phyloP scores from a whole-genome alignment of 2,888 invertebrate genomes.

The Candidula unifasciata region DNA sequence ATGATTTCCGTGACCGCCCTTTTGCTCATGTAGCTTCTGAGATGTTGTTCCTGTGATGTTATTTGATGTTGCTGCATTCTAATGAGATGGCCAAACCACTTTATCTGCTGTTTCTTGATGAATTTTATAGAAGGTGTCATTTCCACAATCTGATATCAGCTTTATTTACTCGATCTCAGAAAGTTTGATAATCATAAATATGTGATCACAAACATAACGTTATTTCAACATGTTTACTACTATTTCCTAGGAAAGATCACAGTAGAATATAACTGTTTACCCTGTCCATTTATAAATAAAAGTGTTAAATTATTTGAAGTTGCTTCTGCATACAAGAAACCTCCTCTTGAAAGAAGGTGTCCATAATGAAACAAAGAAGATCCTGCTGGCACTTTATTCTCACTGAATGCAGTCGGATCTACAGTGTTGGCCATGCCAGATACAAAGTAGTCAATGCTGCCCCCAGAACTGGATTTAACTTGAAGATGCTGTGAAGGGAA shows the following conservation, averaged over 20 bases:
- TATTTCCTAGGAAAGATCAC: constrained; percentile 64
- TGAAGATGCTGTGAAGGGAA: constrained; percentile 66
- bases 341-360: constrained; percentile 73
- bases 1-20: no score
- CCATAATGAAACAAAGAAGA: constrained; percentile 76
- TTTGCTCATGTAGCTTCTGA: no score
- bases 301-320: constrained; percentile 69
- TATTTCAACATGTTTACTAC: background rate
- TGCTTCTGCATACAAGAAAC: constrained; percentile 73
- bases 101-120: no score
- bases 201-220: no score
- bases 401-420: constrained; percentile 74
- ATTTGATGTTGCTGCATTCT: no score
- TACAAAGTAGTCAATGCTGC: constrained; percentile 76
- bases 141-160: no score
- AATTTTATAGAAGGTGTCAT: no score
- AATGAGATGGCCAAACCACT: no score
- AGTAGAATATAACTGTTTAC: constrained; percentile 64
- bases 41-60: no score
- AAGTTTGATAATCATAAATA: no score
- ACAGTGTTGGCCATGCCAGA: constrained; percentile 78
- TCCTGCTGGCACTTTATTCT: constrained; percentile 68
- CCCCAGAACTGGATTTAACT: constrained; percentile 58
- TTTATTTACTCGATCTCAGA: no score
- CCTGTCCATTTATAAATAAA: constrained; percentile 68